Base-by-base conservation (phyloP, 2,113 vertebrate species). In the Paedocypris sp. region DNA sequence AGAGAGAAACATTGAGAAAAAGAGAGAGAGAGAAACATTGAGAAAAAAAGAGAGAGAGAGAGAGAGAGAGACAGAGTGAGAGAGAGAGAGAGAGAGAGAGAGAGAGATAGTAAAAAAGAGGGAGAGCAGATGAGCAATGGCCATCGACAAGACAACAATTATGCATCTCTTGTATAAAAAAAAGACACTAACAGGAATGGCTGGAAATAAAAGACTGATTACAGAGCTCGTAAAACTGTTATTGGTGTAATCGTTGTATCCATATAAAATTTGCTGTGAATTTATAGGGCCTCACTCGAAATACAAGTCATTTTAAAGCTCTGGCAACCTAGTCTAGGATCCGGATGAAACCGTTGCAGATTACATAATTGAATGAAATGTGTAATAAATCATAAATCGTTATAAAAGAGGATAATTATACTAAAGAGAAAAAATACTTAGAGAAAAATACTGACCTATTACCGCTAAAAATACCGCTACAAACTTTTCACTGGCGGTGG, bases 201-300 rank as follows among this genome's bases (percentile, higher is more conserved):
- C 74, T 66, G 26, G 46, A 70, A 62, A 66, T 61, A 66, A 66
- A 58, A 46, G 67, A 67, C 63, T 60, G 71, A 77, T 80, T 71
- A 62, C 74, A 62, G 59, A 71, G 43, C 63, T 64, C 60, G 80
- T 75, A 72, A 67, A 79, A 73, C 51, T 66, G 61, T 71, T 76
- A 72, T 70, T 73, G 74, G 72, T 69, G 65, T 29, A 63, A 70
- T 74, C 64, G 16, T 53, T 5, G 12, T 62, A 72, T 73, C 73
- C 71, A 66, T 75, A 69, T 68, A 4, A 72, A 50, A 32, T 65
- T 49, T 71, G 68, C 73, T 74, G 73, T 66, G 77, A 80, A 72
- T 80, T 83, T 76, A 79, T 68, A 68, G 66, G 61, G 75, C 75
- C 78, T 74, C 74, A 76, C 80, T 77, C 68, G 7, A 26, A 61